A percentile compares a stretch with the other conserved stretches of the same genome.
These are phyloP conservation scores for Thera obeliscata DNA, from an alignment of 2,888 invertebrate species.

Conservation along the genomic window DNA sequence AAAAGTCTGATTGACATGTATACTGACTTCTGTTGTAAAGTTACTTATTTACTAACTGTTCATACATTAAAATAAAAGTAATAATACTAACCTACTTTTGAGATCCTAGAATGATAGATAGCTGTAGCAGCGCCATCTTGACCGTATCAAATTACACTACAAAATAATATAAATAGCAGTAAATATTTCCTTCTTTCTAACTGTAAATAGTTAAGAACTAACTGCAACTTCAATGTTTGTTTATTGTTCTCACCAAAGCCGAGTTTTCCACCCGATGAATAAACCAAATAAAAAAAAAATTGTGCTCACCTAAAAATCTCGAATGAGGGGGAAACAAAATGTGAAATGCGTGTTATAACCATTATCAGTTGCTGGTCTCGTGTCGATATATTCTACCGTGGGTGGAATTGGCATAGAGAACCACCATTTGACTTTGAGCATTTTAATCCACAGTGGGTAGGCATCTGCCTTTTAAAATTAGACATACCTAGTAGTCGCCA, in stretches of 20 bases:
- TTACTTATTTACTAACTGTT: slow-evolving; percentile 20
- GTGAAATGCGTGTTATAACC: slow-evolving; percentile 7
- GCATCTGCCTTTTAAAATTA: slow-evolving; percentile 46
- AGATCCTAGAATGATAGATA: slow-evolving; percentile 26
- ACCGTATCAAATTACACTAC: slow-evolving; percentile 40
- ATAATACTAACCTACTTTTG: slow-evolving; percentile 19
- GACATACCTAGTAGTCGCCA: slow-evolving; percentile 42
- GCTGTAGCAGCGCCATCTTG: slow-evolving; percentile 38
- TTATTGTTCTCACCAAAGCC: not conserved
- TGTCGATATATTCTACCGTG: slow-evolving; percentile 17
- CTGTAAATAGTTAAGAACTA: not conserved
- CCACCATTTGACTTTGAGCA: slow-evolving; percentile 44
- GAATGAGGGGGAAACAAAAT: not conserved
- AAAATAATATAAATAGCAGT: slow-evolving; percentile 2
- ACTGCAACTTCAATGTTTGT: not conserved
- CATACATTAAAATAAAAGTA: slow-evolving; percentile 1
- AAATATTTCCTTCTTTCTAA: not conserved
- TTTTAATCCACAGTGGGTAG: slow-evolving; percentile 42
- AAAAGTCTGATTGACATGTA: slow-evolving; percentile 1
- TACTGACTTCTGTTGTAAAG: slow-evolving; percentile 32
- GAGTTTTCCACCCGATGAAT: not conserved
- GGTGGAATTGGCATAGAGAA: slow-evolving; percentile 43
- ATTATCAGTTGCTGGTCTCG: slow-evolving; percentile 3
- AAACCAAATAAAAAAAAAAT: not conserved
- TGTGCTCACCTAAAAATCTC: not conserved